Percentiles rank a stretch among this genome's conserved stretches.
phyloP scores from a whole-genome alignment of 1,140 invertebrate genomes.

The Armadillidium nasatum region DNA sequence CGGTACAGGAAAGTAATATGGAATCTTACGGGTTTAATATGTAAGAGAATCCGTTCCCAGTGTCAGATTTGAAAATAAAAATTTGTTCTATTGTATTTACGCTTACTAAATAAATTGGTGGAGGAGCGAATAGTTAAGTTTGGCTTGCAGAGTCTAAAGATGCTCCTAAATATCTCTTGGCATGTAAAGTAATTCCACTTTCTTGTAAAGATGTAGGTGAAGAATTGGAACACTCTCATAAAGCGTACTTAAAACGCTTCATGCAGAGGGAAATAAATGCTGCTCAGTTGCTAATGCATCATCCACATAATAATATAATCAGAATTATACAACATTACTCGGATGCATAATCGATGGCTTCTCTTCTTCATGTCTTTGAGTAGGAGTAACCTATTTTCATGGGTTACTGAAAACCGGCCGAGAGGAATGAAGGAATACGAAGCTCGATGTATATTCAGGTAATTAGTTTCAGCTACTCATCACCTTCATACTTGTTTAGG shows the following conservation, averaged over 20 bases:
- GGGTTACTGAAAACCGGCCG: neutral
- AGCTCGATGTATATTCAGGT: neutral
- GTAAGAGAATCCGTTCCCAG: neutral
- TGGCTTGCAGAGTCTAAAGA: neutral
- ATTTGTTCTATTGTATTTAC: neutral
- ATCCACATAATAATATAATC: neutral
- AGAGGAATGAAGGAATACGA: neutral
- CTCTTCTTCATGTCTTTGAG: neutral
- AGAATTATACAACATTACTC: constrained; percentile 7
- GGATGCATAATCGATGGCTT: neutral
- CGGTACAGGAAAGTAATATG: neutral
- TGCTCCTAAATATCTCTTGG: neutral
- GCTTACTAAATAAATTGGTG: neutral
- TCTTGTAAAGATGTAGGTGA: neutral
- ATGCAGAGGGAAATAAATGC: neutral
- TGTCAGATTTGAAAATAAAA: neutral
- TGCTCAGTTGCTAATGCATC: neutral
- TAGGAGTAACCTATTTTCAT: neutral
- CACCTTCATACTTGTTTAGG: neutral
- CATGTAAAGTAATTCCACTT: neutral
- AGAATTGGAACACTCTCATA: neutral
- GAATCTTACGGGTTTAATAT: neutral
- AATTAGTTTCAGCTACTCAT: neutral
- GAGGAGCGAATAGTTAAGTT: neutral
- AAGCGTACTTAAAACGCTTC: neutral